Percentiles rank a stretch among this genome's conserved stretches.
These are phyloP conservation scores for Porites cylindrica DNA, from an alignment of 92 coral and sea anemone genomes.

Conservation along the genomic window DNA sequence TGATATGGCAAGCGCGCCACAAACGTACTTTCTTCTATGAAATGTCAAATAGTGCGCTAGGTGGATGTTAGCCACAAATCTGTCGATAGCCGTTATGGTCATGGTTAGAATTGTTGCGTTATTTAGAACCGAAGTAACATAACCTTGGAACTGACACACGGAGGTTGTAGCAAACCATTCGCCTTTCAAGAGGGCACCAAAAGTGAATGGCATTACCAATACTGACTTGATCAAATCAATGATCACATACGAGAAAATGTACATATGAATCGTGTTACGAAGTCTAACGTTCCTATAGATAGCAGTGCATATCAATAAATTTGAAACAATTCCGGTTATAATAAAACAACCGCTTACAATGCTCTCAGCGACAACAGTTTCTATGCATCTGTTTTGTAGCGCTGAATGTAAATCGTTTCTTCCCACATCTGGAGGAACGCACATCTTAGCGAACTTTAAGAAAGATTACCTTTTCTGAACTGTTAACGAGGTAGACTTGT, in stretches of 20 bases:
- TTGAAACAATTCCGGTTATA: conserved; percentile 15
- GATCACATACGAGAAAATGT: conserved; percentile 38
- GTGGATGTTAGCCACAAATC: conserved; percentile 32
- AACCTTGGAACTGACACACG: conserved; percentile 51
- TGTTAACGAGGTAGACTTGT: background rate
- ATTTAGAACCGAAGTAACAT: conserved; percentile 24
- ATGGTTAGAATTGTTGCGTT: conserved; percentile 15
- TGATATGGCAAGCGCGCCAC: conserved; percentile 26
- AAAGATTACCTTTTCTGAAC: background rate
- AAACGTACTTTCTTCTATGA: conserved; percentile 29
- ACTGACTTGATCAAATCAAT: conserved; percentile 23
- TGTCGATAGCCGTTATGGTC: conserved; percentile 40
- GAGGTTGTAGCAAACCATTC: conserved; percentile 27
- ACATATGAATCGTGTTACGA: conserved; percentile 32
- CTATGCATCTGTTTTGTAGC: conserved; percentile 48
- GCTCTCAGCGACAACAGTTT: conserved; percentile 49
- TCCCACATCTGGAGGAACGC: background rate
- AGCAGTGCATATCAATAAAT: conserved; percentile 29
- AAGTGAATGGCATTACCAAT: conserved; percentile 34
- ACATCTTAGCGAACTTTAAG: background rate
- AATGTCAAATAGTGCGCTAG: conserved; percentile 11
- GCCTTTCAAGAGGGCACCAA: conserved; percentile 36
- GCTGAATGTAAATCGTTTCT: conserved; percentile 9
- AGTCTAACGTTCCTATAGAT: conserved; percentile 25
- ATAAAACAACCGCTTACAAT: conserved; percentile 17